Percentiles rank a stretch among this genome's conserved stretches.
Evolutionary conservation across 2,113 vertebrate genomes (phyloP).

Genomic region (Pseudorasbora parva): DNA sequence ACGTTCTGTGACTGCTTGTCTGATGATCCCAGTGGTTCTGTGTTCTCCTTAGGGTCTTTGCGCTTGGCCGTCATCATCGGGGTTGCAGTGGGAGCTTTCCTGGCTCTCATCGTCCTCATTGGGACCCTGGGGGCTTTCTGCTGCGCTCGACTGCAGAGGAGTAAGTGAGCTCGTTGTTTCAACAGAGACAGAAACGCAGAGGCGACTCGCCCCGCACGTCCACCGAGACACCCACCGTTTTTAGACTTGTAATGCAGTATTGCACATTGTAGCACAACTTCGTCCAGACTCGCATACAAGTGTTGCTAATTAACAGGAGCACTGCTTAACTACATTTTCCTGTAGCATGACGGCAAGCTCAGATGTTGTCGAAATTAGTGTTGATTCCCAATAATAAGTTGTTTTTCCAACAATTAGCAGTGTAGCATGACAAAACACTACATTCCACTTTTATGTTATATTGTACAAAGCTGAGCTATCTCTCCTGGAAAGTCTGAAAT

Average conservation of each 20-base stretch:
- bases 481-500: background rate
- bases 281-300: background rate
- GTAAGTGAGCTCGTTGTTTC: conserved; percentile 76
- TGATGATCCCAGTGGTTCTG: conserved; percentile 49
- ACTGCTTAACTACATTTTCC: background rate
- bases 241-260: background rate
- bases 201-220: background rate
- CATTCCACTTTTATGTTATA: background rate
- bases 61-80: conserved; percentile 97
- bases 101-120: conserved; percentile 95
- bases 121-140: conserved; percentile 98
- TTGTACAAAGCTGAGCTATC: background rate
- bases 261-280: background rate
- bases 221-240: conserved; percentile 17
- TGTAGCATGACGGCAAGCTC: background rate
- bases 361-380: conserved; percentile 21
- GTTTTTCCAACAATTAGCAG: conserved; percentile 3
- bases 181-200: conserved; percentile 9
- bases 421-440: background rate
- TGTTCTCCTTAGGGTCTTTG: conserved; percentile 85
- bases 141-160: conserved; percentile 96
- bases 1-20: conserved; percentile 5
- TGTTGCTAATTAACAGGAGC: conserved; percentile 19
- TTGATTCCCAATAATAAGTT: conserved; percentile 8
- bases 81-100: conserved; percentile 94